These are phyloP conservation scores for Nyctibius grandis DNA, from an alignment of 2,797 vertebrate species.

Conservation along the genomic window DNA sequence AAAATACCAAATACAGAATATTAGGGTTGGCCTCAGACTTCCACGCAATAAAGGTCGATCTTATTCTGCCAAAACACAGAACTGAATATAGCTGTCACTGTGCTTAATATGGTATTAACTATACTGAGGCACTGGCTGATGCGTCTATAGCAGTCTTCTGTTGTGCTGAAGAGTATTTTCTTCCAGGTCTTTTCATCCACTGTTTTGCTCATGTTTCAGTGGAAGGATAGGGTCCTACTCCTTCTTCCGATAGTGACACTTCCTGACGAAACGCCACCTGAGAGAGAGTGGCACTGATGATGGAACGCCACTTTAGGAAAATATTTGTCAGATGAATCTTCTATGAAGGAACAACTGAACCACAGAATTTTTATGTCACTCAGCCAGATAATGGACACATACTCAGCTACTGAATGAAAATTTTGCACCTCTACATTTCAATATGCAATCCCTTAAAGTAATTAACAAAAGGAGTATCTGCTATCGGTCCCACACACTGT, in stretches of 20 bases:
- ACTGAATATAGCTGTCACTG: background rate
- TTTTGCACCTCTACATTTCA: background rate
- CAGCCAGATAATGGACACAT: background rate
- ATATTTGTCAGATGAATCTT: background rate
- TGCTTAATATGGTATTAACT: background rate
- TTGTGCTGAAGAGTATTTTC: background rate
- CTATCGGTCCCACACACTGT: background rate
- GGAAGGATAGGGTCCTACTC: background rate
- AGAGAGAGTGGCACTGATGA: background rate
- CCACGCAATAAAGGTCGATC: background rate
- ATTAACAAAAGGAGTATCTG: background rate
- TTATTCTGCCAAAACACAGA: background rate
- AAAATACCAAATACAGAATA: slow-evolving; percentile 14
- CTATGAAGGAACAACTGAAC: background rate
- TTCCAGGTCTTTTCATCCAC: background rate
- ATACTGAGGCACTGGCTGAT: background rate
- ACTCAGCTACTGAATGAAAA: background rate
- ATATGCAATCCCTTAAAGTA: background rate
- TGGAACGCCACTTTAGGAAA: background rate
- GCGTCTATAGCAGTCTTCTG: background rate
- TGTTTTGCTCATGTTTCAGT: background rate
- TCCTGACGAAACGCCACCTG: background rate
- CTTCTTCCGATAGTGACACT: background rate
- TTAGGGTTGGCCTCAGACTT: background rate
- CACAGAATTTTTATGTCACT: background rate